Conservation (phyloP, 2,113 vertebrate genomes). For the Calyptommatus sinebrachiatus region DNA sequence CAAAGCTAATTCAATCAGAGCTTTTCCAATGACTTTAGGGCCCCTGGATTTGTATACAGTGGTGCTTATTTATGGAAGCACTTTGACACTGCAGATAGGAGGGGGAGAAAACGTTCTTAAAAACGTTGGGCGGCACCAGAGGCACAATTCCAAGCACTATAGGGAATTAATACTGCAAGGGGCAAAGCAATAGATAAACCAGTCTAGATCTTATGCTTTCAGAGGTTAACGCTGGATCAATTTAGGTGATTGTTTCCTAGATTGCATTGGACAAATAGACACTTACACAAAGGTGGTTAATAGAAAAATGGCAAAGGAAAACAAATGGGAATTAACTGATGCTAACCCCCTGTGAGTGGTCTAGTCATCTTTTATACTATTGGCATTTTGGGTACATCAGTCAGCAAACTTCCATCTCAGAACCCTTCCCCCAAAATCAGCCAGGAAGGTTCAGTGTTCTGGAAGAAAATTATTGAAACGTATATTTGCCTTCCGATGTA, state of each 20-base stretch:
- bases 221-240: conserved; percentile 72
- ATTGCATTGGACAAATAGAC: conserved; percentile 70
- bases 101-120: conserved; percentile 15
- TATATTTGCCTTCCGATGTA: neutral
- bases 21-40: conserved; percentile 60
- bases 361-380: neutral
- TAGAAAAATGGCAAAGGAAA: conserved; percentile 64
- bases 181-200: conserved; percentile 66
- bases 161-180: conserved; percentile 68
- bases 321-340: conserved; percentile 71
- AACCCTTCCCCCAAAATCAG: conserved; percentile 43
- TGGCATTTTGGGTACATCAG: neutral
- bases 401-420: neutral
- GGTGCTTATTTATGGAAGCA: conserved; percentile 60
- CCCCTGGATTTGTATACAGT: conserved; percentile 66
- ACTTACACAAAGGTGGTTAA: conserved; percentile 60
- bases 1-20: conserved; percentile 58
- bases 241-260: conserved; percentile 76
- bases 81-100: conserved; percentile 10
- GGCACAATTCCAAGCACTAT: conserved; percentile 67
- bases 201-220: conserved; percentile 59
- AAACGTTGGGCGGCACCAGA: conserved; percentile 15
- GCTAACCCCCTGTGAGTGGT: conserved; percentile 32
- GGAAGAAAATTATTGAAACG: neutral
- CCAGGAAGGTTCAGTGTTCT: conserved; percentile 58